Conservation (phyloP, 2,797 vertebrate genomes). For the Rhyacichthys aspro region DNA sequence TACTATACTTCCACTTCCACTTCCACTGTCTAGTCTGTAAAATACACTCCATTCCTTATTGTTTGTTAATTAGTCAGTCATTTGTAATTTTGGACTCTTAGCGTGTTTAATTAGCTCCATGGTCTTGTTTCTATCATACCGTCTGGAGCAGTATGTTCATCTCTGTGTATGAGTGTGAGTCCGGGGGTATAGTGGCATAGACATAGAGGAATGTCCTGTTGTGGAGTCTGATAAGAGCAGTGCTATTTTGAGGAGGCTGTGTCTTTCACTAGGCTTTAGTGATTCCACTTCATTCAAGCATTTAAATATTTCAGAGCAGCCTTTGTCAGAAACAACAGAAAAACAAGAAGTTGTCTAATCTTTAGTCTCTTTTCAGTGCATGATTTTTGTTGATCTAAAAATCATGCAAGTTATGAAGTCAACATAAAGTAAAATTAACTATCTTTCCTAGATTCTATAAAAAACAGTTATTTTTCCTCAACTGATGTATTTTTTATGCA, state of each 20-base stretch:
- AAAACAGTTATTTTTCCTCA: background rate
- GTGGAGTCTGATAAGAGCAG: slow-evolving; percentile 43
- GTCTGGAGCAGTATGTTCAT: background rate
- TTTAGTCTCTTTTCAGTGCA: no score
- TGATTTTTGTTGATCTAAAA: no score
- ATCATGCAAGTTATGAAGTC: no score
- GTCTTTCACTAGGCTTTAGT: slow-evolving; percentile 37
- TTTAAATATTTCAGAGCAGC: slow-evolving; percentile 54
- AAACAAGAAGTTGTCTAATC: background rate
- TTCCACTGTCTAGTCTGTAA: no score
- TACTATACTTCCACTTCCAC: no score
- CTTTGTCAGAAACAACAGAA: slow-evolving; percentile 1
- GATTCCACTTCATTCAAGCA: slow-evolving; percentile 17
- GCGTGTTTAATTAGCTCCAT: background rate
- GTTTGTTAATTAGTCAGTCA: background rate
- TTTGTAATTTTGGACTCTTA: background rate
- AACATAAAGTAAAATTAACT: no score
- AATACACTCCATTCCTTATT: background rate
- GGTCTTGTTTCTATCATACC: background rate
- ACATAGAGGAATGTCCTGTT: slow-evolving; percentile 35
- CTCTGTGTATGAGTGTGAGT: slow-evolving; percentile 2
- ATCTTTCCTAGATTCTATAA: no score
- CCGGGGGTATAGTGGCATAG: slow-evolving; percentile 15
- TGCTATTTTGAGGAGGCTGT: slow-evolving; percentile 53
- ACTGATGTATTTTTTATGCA: background rate